Evolutionary conservation across 2,888 invertebrate species (phyloP), one percentile per base, ranked within the genome.

Genomic region (Drosophila antonietae): DNA sequence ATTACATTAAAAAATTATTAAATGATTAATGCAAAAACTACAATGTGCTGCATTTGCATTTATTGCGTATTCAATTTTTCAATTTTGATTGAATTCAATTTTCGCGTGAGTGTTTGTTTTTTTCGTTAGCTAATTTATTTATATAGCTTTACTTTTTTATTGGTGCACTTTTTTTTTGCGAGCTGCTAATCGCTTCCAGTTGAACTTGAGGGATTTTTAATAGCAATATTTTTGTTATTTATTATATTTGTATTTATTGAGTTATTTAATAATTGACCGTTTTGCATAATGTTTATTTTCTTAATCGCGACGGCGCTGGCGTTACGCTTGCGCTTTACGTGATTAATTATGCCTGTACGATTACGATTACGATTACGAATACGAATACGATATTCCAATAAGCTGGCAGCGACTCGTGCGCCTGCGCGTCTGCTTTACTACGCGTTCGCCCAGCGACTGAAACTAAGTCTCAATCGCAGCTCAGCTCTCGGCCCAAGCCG

Each of bases 371-470:
- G 35, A 51, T 31, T 28, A 80, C 81, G 82, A 62, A 28, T 28
- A 80, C 33, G 31, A 2, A 10, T 55, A 80, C 81, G 82, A 62
- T 78, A 47, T 31, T 73, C 68, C 79, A 83, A 52, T 65, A 71
- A 66, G 69, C 58, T 51, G 41, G 12, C 39, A 28, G 46, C 51
- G 61, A 56, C 56, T 78, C 53, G 61, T 87, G 88, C 86, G 87
- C 75, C 75, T 85, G 85, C 87, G 86, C 82, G 86, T 87, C 82
- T 72, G 75, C 33, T 72, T 73, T 64, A 73, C 14, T 76, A 80
- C 87, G 77, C 83, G 82, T 81, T 83, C 74, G 73, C 55, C 61
- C 73, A 73, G 68, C 81, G 82, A 86, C 86, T 86, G 81, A 73
- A 52, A 64, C 61, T 55, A 37, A 58, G 35, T 59, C 18, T 20